These are phyloP conservation scores for Cyaniris semiargus DNA, from an alignment of 2,888 invertebrate genomes.

Conservation along the genomic window DNA sequence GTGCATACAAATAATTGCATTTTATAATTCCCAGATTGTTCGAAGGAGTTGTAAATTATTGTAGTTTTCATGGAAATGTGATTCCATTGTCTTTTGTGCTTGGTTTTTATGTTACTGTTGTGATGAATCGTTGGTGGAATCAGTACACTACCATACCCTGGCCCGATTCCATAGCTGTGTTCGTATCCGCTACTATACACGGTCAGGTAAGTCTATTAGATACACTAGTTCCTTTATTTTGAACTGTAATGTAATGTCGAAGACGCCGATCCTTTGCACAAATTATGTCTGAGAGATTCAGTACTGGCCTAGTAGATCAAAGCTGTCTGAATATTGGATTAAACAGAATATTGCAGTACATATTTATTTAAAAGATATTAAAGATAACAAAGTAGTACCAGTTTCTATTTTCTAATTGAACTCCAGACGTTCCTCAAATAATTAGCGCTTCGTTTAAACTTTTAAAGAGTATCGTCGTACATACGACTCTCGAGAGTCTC, in stretches of 20 bases:
- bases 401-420: neutral
- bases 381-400: neutral
- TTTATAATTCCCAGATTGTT: conserved; percentile 81
- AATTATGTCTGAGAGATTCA: too few relatives aligned
- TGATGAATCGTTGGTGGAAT: conserved; percentile 96
- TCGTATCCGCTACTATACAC: conserved; percentile 90
- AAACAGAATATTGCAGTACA: too few relatives aligned
- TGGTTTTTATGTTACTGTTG: conserved; percentile 95
- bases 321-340: too few relatives aligned
- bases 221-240: neutral
- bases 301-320: too few relatives aligned
- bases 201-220: conserved; percentile 81
- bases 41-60: conserved; percentile 91
- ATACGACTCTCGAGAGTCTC: neutral
- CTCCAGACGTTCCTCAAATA: neutral
- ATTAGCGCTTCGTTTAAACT: neutral
- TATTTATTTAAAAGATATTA: too few relatives aligned
- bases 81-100: conserved; percentile 96
- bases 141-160: conserved; percentile 92
- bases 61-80: conserved; percentile 90
- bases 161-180: conserved; percentile 93
- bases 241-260: too few relatives aligned
- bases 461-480: neutral
- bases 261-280: neutral
- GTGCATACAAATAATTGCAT: neutral